These are phyloP conservation scores for Rhynchonycteris naso DNA, from an alignment of 2,797 vertebrate species.

Conservation along the genomic window DNA sequence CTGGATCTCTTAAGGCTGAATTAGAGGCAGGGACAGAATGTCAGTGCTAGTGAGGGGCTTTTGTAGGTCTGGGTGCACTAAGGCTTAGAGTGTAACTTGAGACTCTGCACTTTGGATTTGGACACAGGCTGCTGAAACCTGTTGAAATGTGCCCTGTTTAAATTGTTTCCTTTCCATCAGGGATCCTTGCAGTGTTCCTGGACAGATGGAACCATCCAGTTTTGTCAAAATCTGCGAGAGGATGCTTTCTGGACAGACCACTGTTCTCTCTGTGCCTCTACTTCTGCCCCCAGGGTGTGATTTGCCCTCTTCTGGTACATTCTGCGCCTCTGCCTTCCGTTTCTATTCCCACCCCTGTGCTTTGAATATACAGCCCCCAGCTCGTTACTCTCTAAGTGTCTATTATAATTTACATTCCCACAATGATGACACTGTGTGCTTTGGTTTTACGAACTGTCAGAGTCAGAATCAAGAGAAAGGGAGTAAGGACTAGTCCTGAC, in stretches of 20 bases:
- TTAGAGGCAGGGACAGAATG: background rate
- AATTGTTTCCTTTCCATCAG: background rate
- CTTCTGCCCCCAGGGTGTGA: background rate
- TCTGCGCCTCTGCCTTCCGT: background rate
- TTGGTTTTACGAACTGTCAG: background rate
- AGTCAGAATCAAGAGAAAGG: conserved; percentile 1
- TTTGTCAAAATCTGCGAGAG: background rate
- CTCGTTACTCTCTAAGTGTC: background rate
- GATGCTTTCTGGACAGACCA: background rate
- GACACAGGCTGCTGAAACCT: background rate
- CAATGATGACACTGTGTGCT: background rate
- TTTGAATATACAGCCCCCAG: background rate
- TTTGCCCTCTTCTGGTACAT: background rate
- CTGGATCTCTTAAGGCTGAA: background rate
- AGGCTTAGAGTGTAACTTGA: background rate
- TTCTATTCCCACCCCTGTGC: background rate
- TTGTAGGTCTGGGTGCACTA: background rate
- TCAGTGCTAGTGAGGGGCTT: background rate
- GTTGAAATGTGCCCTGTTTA: conserved; percentile 10
- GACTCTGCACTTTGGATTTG: background rate
- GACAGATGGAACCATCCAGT: background rate
- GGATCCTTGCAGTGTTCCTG: background rate
- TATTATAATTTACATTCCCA: background rate
- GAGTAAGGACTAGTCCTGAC: background rate
- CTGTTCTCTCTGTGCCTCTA: background rate